Evolutionary conservation across 2,888 invertebrate genomes (phyloP), one percentile per base, ranked within the genome.

Genomic region (Eupithecia subumbrata): DNA sequence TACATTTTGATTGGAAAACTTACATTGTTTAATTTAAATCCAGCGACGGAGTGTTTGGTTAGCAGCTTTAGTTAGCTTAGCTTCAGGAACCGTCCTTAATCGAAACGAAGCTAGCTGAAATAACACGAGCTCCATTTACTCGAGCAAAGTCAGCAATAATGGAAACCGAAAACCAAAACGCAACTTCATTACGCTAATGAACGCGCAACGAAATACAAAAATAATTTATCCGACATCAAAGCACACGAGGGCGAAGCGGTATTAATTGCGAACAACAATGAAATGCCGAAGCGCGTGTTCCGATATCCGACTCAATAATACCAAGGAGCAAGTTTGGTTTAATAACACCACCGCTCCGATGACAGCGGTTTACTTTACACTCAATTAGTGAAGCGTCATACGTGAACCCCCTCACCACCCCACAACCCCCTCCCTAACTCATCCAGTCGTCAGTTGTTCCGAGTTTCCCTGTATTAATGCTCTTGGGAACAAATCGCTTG

Each of bases 321-420:
- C 85, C 82, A 84, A 82, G 81, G 84, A 84, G 85, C 82, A 84
- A 85, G 87, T 86, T 86, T 82, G 82, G 84, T 86, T 86, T 88
- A 86, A 87, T 88, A 88, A 86, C 82, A 81, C 83, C 85, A 78
- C 84, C 84, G 85, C 84, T 84, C 86, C 85, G 85, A 87, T 88
- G 87, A 87, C 87, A 87, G 86, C 84, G 89, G 89, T 88, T 89
- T 89, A 87, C 86, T 89, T 88, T 88, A 89, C 89, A 90, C 89
- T 90, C 89, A 90, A 90, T 90, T 90, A 90, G 88, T 85, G 87
- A 81, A 85, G 84, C 86, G 83, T 85, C 87, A 87, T 87, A 88
- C 85, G 86, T 85, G 85, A 83, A 82, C 83, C 79, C 72, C 80
- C 75, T 77, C 76, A 68, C 68, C 75, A 73, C 74, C 74, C 69